Conservation (phyloP, 2,113 vertebrate species). For the Lepisosteus osseus region DNA sequence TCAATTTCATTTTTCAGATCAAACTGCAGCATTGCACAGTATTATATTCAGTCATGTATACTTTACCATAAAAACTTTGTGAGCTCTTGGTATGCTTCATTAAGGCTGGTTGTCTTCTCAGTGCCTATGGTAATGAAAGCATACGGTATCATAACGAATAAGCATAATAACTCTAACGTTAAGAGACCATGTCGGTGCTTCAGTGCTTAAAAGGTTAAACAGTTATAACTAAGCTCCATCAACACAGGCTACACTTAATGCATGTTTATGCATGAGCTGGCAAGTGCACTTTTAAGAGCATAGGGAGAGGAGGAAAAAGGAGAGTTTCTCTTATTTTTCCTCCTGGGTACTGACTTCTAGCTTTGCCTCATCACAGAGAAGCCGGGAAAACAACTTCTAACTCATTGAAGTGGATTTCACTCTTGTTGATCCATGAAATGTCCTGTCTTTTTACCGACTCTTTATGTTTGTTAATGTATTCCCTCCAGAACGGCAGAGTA, state of each 20-base stretch:
- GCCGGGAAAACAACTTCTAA: slow-evolving; percentile 79
- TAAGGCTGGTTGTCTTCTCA: slow-evolving; percentile 8
- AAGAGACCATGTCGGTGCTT: not conserved
- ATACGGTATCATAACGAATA: not conserved
- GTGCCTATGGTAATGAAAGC: not conserved
- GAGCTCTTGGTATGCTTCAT: slow-evolving; percentile 6
- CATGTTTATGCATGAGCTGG: slow-evolving; percentile 75
- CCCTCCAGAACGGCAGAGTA: slow-evolving; percentile 78
- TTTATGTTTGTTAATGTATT: slow-evolving; percentile 94
- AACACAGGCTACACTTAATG: slow-evolving; percentile 58
- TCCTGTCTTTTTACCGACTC: slow-evolving; percentile 87
- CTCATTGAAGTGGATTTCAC: slow-evolving; percentile 88
- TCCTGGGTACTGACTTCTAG: slow-evolving; percentile 71
- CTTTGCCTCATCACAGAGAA: slow-evolving; percentile 65
- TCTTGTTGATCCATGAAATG: slow-evolving; percentile 96
- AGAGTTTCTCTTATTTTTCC: slow-evolving; percentile 53
- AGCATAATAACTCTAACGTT: not conserved
- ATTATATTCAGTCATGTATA: slow-evolving; percentile 26
- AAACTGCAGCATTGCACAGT: slow-evolving; percentile 23
- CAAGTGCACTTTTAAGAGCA: slow-evolving; percentile 71
- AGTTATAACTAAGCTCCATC: slow-evolving; percentile 35
- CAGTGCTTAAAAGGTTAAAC: slow-evolving; percentile 36
- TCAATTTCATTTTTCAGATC: slow-evolving; percentile 26
- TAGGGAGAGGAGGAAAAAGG: slow-evolving; percentile 18
- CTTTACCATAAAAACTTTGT: slow-evolving; percentile 19